Percentiles rank a stretch among this genome's conserved stretches.
These are phyloP conservation scores for Hydraecia micacea DNA, from an alignment of 2,888 invertebrate species.

Conservation along the genomic window DNA sequence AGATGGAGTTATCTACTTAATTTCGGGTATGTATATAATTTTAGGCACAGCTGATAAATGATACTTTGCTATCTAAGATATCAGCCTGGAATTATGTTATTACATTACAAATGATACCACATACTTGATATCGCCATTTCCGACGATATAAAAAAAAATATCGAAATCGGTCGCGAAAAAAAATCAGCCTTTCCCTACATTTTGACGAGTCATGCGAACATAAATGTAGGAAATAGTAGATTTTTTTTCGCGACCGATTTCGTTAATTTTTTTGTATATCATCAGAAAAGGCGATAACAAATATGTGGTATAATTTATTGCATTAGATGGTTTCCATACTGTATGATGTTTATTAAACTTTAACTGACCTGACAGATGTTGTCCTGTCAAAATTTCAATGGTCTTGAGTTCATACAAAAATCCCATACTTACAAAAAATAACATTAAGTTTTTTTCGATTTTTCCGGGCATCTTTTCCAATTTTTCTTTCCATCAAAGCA, in stretches of 20 bases:
- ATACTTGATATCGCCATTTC: no score
- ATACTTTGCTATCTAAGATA: constrained; percentile 9
- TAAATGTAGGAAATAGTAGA: no score
- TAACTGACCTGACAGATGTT: neutral
- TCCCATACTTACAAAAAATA: neutral
- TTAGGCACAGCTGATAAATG: neutral
- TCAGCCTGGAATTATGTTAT: neutral
- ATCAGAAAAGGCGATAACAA: no score
- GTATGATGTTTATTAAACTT: neutral
- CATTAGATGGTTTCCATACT: no score
- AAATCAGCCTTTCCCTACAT: no score
- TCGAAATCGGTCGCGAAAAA: no score
- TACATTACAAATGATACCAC: neutral
- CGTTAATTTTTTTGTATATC: no score
- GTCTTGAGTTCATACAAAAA: neutral
- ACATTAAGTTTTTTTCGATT: neutral
- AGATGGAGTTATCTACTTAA: neutral
- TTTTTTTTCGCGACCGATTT: no score
- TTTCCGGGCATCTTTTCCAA: neutral
- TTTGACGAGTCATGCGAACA: no score
- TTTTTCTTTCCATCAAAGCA: neutral
- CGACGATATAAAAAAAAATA: no score
- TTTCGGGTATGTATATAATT: neutral
- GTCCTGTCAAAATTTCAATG: neutral
- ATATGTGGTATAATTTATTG: no score